Conservation (phyloP, 2,888 invertebrate species). For the Drosophila atripex region DNA sequence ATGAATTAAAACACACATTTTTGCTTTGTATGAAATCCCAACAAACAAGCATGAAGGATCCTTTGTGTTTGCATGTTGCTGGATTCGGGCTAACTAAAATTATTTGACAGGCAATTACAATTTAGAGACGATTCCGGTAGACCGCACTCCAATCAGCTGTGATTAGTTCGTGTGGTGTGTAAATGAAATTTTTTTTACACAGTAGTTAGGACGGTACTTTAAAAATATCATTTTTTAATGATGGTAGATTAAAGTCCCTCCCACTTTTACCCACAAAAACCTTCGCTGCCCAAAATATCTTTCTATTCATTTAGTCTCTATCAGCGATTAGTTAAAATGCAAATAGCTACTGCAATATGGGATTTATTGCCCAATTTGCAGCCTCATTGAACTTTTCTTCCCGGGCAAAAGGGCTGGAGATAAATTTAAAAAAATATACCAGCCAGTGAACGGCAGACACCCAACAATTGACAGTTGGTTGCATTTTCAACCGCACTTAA, state of each 20-base stretch:
- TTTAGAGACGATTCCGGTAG: conserved; percentile 50
- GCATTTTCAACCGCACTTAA: conserved; percentile 80
- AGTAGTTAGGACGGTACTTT: neutral
- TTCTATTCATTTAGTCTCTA: conserved; percentile 23
- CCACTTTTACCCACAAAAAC: neutral
- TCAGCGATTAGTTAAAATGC: conserved; percentile 47
- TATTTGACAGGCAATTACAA: conserved; percentile 77
- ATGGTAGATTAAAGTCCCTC: neutral
- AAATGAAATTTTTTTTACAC: conserved; percentile 21
- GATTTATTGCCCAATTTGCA: conserved; percentile 57
- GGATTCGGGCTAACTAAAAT: conserved; percentile 10
- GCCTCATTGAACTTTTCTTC: conserved; percentile 59
- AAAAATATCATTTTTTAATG: neutral
- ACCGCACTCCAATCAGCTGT: conserved; percentile 59
- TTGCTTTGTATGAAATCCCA: conserved; percentile 50
- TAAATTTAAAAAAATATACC: conserved; percentile 29
- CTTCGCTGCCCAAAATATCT: neutral
- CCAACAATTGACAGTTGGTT: conserved; percentile 77
- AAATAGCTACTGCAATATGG: conserved; percentile 31
- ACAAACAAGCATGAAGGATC: neutral
- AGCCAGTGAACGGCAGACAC: conserved; percentile 22
- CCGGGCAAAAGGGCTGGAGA: conserved; percentile 20
- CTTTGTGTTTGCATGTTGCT: neutral
- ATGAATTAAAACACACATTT: conserved; percentile 77
- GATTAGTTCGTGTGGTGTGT: conserved; percentile 42